These are phyloP conservation scores for Mungos mungo DNA, from an alignment of 2,113 vertebrate species.

Conservation along the genomic window DNA sequence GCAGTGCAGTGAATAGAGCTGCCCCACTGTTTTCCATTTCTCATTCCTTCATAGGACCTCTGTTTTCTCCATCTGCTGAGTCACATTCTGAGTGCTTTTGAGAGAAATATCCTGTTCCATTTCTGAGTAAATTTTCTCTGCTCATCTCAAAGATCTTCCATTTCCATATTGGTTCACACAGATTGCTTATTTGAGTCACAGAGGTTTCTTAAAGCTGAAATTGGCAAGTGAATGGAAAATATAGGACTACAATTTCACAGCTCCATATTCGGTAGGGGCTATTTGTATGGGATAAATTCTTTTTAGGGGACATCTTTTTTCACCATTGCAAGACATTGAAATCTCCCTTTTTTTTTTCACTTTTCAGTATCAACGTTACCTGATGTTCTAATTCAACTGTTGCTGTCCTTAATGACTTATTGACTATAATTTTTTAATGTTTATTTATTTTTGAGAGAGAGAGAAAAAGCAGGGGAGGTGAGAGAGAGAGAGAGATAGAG, in stretches of 20 bases:
- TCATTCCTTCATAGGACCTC: neutral
- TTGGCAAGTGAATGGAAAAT: conserved; percentile 57
- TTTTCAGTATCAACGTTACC: conserved; percentile 13
- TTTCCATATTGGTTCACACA: conserved; percentile 39
- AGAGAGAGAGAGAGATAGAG: too few relatives aligned
- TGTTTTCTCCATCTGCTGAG: conserved; percentile 52
- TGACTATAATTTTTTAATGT: neutral
- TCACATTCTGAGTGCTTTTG: conserved; percentile 21
- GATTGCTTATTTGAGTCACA: conserved; percentile 59
- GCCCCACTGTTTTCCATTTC: conserved; percentile 25
- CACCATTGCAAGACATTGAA: neutral
- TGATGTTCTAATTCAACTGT: conserved; percentile 34
- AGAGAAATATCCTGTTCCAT: conserved; percentile 39
- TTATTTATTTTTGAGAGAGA: too few relatives aligned
- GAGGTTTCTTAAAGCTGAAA: conserved; percentile 57
- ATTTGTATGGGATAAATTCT: conserved; percentile 16
- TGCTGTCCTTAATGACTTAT: neutral
- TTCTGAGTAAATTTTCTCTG: conserved; percentile 55
- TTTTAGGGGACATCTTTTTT: conserved; percentile 18
- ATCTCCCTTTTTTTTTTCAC: neutral
- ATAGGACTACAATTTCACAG: conserved; percentile 40
- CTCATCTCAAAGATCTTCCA: conserved; percentile 26
- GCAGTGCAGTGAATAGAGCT: neutral
- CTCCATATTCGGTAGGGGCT: conserved; percentile 33
- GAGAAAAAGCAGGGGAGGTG: too few relatives aligned